A percentile compares a stretch with the other conserved stretches of the same genome.
Conservation (phyloP, 2,797 vertebrate genomes). For the Crossoptilon crossoptilon region DNA sequence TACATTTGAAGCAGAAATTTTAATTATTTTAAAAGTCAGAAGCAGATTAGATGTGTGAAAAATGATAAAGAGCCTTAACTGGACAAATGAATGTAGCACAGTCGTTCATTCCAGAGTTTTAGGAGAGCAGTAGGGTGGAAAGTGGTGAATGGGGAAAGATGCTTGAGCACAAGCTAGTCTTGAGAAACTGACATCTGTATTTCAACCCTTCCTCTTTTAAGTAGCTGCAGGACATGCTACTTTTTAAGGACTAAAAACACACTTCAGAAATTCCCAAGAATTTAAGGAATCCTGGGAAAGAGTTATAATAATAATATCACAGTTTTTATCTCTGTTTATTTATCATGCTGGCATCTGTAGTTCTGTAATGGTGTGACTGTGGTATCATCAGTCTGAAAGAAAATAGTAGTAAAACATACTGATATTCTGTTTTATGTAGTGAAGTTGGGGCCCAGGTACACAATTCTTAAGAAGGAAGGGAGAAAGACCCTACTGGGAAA, state of each 20-base stretch:
- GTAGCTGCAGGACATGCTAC: not conserved
- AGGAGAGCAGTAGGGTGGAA: not conserved
- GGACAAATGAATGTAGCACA: not conserved
- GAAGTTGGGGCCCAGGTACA: not conserved
- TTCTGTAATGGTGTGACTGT: not conserved
- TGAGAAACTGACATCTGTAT: not conserved
- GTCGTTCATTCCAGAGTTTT: not conserved
- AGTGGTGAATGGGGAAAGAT: not conserved
- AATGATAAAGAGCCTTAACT: not conserved
- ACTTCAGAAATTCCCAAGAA: not conserved
- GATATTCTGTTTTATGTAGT: not conserved
- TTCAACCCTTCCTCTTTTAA: not conserved
- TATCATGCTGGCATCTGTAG: not conserved
- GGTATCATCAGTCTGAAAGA: not conserved
- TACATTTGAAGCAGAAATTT: not conserved
- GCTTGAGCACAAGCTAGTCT: not conserved
- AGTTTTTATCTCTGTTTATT: not conserved
- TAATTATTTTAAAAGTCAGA: not conserved
- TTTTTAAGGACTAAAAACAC: not conserved
- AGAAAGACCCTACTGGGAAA: not conserved
- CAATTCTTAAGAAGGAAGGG: not conserved
- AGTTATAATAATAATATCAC: not conserved
- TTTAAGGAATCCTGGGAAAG: not conserved
- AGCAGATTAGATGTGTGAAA: not conserved
- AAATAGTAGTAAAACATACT: not conserved